Evolutionary conservation across 2,113 vertebrate genomes (phyloP).

Genomic region (Pygoscelis adeliae): DNA sequence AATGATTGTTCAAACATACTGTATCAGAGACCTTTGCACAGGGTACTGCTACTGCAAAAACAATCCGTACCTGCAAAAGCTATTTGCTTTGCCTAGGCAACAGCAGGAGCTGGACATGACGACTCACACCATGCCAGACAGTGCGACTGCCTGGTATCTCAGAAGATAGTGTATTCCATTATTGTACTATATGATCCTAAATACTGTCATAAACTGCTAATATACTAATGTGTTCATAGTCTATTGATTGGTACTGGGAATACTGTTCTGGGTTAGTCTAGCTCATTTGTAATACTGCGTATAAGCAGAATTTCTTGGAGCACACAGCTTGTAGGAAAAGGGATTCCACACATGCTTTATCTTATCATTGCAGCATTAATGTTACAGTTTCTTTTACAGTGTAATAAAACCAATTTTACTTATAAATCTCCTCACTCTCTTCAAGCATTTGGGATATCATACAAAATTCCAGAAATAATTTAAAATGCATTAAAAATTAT

Average conservation of each 20-base stretch:
- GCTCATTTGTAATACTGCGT: constrained; percentile 37
- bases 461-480: constrained; percentile 32
- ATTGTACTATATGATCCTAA: constrained; percentile 52
- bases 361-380: not conserved
- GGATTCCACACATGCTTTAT: constrained; percentile 40
- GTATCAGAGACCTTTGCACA: constrained; percentile 61
- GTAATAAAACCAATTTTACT: constrained; percentile 36
- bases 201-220: constrained; percentile 65
- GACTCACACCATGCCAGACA: not conserved
- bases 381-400: not conserved
- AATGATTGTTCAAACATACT: constrained; percentile 43
- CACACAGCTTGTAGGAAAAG: not conserved
- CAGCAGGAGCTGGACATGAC: not conserved
- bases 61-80: constrained; percentile 4
- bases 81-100: constrained; percentile 47
- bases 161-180: constrained; percentile 17
- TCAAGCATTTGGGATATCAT: not conserved
- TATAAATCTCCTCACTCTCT: not conserved
- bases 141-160: not conserved
- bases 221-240: constrained; percentile 59
- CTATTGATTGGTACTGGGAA: constrained; percentile 53
- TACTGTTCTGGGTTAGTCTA: constrained; percentile 20
- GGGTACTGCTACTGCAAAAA: constrained; percentile 14
- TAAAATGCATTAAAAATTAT: constrained; percentile 26
- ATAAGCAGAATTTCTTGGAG: constrained; percentile 39